Percentiles rank a stretch among this genome's conserved stretches.
Conservation (phyloP, 37 sponge, comb jelly and placozoan genomes). For the Oscarella lobularis region DNA sequence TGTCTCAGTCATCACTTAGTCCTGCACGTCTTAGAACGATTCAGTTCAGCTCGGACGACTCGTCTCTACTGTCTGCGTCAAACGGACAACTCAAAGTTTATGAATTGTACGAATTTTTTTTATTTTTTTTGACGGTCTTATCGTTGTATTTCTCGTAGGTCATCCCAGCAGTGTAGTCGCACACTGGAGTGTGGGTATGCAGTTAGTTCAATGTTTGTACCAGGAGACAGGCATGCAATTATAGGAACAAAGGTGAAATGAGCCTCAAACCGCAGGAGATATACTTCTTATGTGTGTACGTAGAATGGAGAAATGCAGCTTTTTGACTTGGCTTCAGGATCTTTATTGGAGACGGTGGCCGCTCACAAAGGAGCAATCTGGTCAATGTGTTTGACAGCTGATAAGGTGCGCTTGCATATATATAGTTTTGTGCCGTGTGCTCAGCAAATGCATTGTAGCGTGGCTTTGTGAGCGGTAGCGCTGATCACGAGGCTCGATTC, state of each 20-base stretch:
- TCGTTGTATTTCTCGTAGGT: conserved; percentile 15
- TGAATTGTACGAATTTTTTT: conserved; percentile 25
- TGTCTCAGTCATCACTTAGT: neutral
- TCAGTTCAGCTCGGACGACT: conserved; percentile 69
- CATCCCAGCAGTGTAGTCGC: conserved; percentile 49
- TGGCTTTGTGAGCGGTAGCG: conserved; percentile 75
- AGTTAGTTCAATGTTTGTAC: conserved; percentile 59
- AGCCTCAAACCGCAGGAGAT: neutral
- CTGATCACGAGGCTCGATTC: conserved; percentile 79
- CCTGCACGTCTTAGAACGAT: conserved; percentile 32
- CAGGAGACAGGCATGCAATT: conserved; percentile 74
- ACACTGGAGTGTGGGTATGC: conserved; percentile 61
- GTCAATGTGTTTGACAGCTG: conserved; percentile 59
- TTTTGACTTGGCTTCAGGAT: conserved; percentile 52
- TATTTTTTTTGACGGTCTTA: neutral
- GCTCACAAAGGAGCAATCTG: conserved; percentile 70
- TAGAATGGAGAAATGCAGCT: conserved; percentile 69
- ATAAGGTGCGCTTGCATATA: conserved; percentile 18
- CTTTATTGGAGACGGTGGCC: conserved; percentile 31
- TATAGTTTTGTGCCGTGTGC: neutral
- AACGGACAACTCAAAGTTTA: conserved; percentile 51
- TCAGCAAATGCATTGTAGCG: too few species aligned
- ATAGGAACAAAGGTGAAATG: conserved; percentile 73
- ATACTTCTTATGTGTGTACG: neutral
- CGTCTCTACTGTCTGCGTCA: conserved; percentile 43